Conservation (phyloP, 1,140 invertebrate genomes). For the Acromyrmex heyeri region DNA sequence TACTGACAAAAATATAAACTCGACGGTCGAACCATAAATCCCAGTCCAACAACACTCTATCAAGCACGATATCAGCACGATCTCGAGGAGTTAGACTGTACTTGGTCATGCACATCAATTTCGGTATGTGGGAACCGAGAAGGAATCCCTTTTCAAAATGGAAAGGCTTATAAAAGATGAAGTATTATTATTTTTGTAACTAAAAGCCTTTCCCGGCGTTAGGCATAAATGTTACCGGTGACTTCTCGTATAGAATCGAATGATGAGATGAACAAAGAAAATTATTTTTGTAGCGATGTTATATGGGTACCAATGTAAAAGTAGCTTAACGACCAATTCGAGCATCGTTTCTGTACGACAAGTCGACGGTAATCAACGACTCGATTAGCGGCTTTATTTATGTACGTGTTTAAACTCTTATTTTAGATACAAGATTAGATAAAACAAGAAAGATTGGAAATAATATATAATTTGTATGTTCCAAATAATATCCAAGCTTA, state of each 20-base stretch:
- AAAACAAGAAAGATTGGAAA: slow-evolving; percentile 5
- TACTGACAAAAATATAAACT: not conserved
- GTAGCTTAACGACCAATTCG: slow-evolving; percentile 40
- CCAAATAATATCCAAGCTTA: slow-evolving; percentile 24
- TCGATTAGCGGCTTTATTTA: slow-evolving; percentile 34
- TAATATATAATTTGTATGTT: slow-evolving; percentile 22
- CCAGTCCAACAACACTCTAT: not conserved
- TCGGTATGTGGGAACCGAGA: not conserved
- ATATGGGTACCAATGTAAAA: slow-evolving; percentile 42
- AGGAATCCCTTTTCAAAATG: not conserved
- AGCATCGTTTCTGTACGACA: slow-evolving; percentile 36
- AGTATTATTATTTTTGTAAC: slow-evolving; percentile 55
- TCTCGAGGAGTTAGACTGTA: not conserved
- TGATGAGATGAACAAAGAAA: slow-evolving; percentile 25
- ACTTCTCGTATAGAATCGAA: slow-evolving; percentile 36
- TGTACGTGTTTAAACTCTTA: slow-evolving; percentile 16
- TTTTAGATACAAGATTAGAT: slow-evolving; percentile 12
- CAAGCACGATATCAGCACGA: not conserved
- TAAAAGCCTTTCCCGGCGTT: slow-evolving; percentile 11
- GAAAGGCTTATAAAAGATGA: slow-evolving; percentile 28
- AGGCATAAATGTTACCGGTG: slow-evolving; percentile 8
- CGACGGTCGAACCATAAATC: not conserved
- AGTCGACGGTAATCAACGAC: not conserved
- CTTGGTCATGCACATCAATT: not conserved
- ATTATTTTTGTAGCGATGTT: slow-evolving; percentile 61